Evolutionary conservation across 92 coral and sea anemone genomes (phyloP), one percentile per base, ranked within the genome.

Genomic region (Pocillopora grandis): DNA sequence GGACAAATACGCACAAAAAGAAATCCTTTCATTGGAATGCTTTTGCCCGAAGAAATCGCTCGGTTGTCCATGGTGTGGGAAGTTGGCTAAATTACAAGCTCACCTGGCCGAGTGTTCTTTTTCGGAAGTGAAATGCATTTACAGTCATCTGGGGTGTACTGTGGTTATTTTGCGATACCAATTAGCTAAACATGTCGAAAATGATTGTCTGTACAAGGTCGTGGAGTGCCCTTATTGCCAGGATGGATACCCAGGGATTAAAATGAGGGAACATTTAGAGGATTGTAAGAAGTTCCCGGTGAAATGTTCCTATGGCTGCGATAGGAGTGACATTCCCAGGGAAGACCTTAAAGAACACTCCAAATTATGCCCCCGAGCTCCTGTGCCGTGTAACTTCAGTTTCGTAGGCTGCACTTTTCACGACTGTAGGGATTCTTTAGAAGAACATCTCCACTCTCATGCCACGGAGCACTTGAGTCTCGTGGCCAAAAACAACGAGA

Each of bases 21-120:
- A 96, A 75, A 89, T 96, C 33, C 84, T 85, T 62, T 93, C 79
- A 0, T 73, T 94, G 64, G 82, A 82, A 37, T 90, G 97, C 58
- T 92, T 80, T 66, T 96, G 98, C 55, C 84, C 74, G 1, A 78
- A 90, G 61, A 92, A 89, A 75, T 66, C 78, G 1, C 63, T 71
- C 31, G 98, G 98, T 15, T 96, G 98, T 80, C 65, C 16, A 10
- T 96, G 98, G 98, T 62, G n/a, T 2, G 98, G 95, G 16, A 59
- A 79, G 57, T 52, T 94, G 9, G 82, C 75, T 10, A 21, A 75
- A 19, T 89, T 89, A 2, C 63, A 76, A 48, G 88, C 78, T n/a
- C 96, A 87, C 71, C 82, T 77, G 33, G 58, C 70, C 4, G 86
- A 72, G 67, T 93, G 97, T 61, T 88, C 94, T 60, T 90, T 88